Evolutionary conservation across 2,888 invertebrate genomes (phyloP), one percentile per base, ranked within the genome.

Genomic region (Sphaerophoria taeniata): DNA sequence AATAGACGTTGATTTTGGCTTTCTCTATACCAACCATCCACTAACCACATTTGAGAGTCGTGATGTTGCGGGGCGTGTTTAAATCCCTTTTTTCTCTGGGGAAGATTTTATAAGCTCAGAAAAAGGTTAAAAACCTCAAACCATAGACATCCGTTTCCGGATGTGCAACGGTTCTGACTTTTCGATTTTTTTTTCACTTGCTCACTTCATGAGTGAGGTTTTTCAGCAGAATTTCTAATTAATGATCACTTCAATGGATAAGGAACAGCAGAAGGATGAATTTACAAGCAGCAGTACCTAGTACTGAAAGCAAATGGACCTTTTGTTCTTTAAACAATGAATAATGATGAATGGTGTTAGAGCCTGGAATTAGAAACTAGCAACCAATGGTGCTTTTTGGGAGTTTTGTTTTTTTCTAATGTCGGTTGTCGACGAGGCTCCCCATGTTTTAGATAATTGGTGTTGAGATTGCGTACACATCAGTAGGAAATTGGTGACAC

Each of bases 321-420:
- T 80, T 84, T 84, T 84, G 84, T 84, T 76, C 76, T 34, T 51
- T 24, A 60, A 58, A 84, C 75, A 84, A 75, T 80, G 80, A 84
- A 84, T 80, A 80, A 75, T 79, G 79, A 63, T 78, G 78, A 83
- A 60, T 31, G 63, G 61, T 65, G 78, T 43, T 43, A 45, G 33
- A 45, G 65, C 12, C 70, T 53, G 58, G 77, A 51, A 73, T 73
- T 65, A 14, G 11, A 78, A 78, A 83, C 78, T 78, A 72, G 71
- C 63, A 71, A 72, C 65, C 63, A 71, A 49, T 56, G n/a, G 51
- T 56, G 47, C 47, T 63, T 47, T 70, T 63, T 31, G 12, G 5
- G 24, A 7, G 9, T 39, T 63, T 47, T 47, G 53, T 55, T n/a
- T 16, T 9, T 43, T 51, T n/a, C 31, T 33, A 14, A 24, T 24